phyloP scores from a whole-genome alignment of 2,888 invertebrate species.

The Deilephila porcellus region DNA sequence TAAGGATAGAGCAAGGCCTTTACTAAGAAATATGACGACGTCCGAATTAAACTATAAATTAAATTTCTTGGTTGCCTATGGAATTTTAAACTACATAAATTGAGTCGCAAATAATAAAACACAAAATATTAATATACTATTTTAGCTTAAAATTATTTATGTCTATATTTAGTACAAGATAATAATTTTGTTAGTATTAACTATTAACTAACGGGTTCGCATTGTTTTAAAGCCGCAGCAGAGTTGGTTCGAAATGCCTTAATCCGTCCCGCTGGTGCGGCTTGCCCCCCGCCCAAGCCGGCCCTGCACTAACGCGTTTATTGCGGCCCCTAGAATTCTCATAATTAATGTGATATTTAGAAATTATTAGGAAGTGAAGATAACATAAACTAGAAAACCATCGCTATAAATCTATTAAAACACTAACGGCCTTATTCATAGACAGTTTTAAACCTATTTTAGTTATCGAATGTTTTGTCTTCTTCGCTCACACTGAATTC shows the following conservation, averaged over 20 bases:
- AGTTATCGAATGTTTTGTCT: too few species aligned
- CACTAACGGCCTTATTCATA: too few species aligned
- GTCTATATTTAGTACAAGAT: conserved; percentile 27
- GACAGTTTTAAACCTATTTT: too few species aligned
- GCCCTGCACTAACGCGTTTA: not conserved
- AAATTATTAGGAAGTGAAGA: not conserved
- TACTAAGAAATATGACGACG: conserved; percentile 22
- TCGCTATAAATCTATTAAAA: too few species aligned
- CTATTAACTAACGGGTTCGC: conserved; percentile 42
- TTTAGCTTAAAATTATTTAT: too few species aligned
- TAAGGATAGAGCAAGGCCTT: not conserved
- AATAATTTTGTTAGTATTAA: conserved; percentile 33
- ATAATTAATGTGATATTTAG: not conserved
- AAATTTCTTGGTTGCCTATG: not conserved
- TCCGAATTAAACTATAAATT: not conserved
- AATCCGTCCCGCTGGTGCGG: conserved; percentile 42
- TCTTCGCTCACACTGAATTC: too few species aligned
- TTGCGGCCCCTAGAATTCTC: not conserved
- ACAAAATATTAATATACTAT: too few species aligned
- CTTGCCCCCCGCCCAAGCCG: conserved; percentile 10
- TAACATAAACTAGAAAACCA: not conserved
- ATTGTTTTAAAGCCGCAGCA: conserved; percentile 41
- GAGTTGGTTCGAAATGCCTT: conserved; percentile 41
- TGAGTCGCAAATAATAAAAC: not conserved
- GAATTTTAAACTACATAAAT: too few species aligned